Base-by-base conservation (phyloP, 1,140 invertebrate species). In the Sipha flava region DNA sequence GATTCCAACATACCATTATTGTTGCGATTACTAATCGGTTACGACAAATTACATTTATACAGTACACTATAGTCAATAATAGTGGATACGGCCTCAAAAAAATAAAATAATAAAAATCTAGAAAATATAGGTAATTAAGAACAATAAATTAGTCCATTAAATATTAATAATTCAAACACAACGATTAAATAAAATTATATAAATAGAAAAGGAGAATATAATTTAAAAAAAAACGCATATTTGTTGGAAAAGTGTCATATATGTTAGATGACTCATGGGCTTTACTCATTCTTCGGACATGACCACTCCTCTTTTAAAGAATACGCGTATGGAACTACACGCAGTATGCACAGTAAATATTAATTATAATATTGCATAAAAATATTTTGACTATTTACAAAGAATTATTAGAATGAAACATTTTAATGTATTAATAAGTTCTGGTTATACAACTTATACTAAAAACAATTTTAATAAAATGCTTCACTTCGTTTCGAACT, bases 1-100 rank as follows among this genome's bases (percentile, higher is more conserved):
- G 52, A 77, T 77, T 54, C 73, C 52, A 57, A 43, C 52, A 43
- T 21, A 57, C n/a, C 49, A 77, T 77, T 77, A 54, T 77, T 40
- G 73, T 77, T 29, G 34, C 52, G 34, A 57, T 77, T 52, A 77
- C 34, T 77, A 59, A 77, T 77, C 73, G 21, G 73, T 77, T 57
- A 77, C 34, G 34, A 77, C 47, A 57, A 75, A 43, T 77, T 57
- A 43, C 73, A n/a, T 52, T 54, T 52, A 29, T 52, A 66, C 40
- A 66, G 5, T n/a, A n/a, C n/a, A n/a, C n/a, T 3, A 68, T 0
- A 70, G 5, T 70, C 4, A 10, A 47, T 72, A 73, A 54, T 52
- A 21, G 29, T 10, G n/a, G 70, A 26, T 34, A 34, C 52, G 29
- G 23, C 47, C 47, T 52, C 14, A 9, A 47, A 70, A 68, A 29